These are phyloP conservation scores for Gymnoscelis rufifasciata DNA, from an alignment of 2,888 invertebrate species.

Conservation along the genomic window DNA sequence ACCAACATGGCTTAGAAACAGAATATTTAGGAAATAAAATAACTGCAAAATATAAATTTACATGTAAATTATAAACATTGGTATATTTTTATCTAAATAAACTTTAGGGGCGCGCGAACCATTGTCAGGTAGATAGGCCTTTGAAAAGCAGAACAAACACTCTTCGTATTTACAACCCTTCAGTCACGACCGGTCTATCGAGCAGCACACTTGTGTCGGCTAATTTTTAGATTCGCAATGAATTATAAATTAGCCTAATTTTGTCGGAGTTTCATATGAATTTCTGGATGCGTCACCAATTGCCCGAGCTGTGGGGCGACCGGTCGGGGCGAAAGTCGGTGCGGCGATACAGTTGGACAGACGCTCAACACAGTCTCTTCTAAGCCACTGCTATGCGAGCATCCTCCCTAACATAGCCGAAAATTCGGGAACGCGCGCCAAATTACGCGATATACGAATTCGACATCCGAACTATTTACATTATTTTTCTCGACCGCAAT, in stretches of 20 bases:
- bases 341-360: slow-evolving; percentile 66
- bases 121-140: slow-evolving; percentile 2
- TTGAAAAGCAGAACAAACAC: slow-evolving; percentile 46
- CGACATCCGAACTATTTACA: slow-evolving; percentile 36
- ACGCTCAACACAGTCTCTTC: slow-evolving; percentile 75
- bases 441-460: slow-evolving; percentile 60
- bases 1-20: no score
- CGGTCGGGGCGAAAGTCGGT: slow-evolving; percentile 77
- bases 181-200: slow-evolving; percentile 21
- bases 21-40: no score
- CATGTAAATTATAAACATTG: no score
- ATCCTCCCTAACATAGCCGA: slow-evolving; percentile 76
- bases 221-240: slow-evolving; percentile 6
- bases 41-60: not conserved
- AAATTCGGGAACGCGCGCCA: slow-evolving; percentile 60
- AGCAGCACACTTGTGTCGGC: slow-evolving; percentile 16
- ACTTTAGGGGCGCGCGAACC: not conserved
- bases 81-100: not conserved
- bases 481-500: slow-evolving; percentile 39
- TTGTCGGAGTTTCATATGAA: slow-evolving; percentile 56
- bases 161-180: slow-evolving; percentile 21
- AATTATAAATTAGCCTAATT: slow-evolving; percentile 32
- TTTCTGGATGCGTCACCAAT: slow-evolving; percentile 74
- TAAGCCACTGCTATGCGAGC: slow-evolving; percentile 77
- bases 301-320: slow-evolving; percentile 72